Evolutionary conservation across 2,113 vertebrate species (phyloP), one percentile per base, ranked within the genome.

Genomic region (Corythornis madagascariensis): DNA sequence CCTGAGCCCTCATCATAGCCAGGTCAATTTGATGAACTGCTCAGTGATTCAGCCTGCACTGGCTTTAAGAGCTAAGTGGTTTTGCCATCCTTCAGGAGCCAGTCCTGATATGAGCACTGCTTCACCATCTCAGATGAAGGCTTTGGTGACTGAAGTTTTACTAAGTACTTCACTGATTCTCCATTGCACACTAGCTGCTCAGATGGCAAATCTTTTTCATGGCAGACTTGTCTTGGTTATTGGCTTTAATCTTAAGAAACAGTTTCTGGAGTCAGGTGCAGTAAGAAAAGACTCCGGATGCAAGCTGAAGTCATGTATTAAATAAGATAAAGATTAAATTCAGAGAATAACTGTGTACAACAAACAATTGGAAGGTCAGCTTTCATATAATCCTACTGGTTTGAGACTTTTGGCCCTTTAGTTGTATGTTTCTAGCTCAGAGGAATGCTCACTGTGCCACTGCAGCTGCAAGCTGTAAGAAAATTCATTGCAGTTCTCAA

Each of bases 41-140:
- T 95, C 69, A 80, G 88, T 74, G 75, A 85, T 70, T 94, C 71
- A 94, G 52, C 71, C 53, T 88, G 83, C 70, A 43, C 18, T 86
- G 64, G 77, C 43, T 83, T 43, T 66, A 60, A 86, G 42, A 91
- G 78, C 78, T 55, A 76, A 81, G 61, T 88, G 76, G 56, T 86
- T 86, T 60, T 88, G 6, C 69, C 53, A 25, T 90, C 61, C 60
- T 88, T 83, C 57, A 84, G 64, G 38, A 90, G 31, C n/a, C 53
- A 82, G 21, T 53, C 63, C 48, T 78, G 55, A 67, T 69, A 78
- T 12, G 28, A 77, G 52, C 69, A 59, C 28, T 80, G 47, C 72
- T 90, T 77, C 73, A 73, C 25, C 60, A 35, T 21, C 60, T 88
- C 69, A 81, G 3, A 81, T 18, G 19, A 63, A 28, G 31, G 60